phyloP scores from a whole-genome alignment of 2,797 vertebrate genomes.

The Mus caroli region DNA sequence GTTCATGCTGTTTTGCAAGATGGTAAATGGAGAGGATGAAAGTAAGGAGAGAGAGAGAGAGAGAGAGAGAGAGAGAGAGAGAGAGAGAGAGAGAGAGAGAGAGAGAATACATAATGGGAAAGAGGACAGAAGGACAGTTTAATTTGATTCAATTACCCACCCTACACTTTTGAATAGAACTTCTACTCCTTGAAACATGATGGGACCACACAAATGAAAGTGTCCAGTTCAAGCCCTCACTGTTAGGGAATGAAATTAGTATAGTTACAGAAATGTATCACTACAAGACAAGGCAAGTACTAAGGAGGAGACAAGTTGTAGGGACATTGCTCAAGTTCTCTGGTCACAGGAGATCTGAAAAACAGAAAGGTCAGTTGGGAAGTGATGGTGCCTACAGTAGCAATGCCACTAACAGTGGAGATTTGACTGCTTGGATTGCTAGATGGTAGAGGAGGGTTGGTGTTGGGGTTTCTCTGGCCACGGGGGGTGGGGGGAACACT shows the following conservation, averaged over 20 bases:
- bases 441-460: background rate
- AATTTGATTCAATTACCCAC: background rate
- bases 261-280: background rate
- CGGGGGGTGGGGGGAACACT: background rate
- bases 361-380: background rate
- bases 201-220: background rate
- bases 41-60: background rate
- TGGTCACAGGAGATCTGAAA: background rate
- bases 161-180: background rate
- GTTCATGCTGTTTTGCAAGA: constrained; percentile 1
- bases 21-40: background rate
- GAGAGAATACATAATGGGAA: background rate
- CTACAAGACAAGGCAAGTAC: background rate
- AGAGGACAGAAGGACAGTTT: background rate
- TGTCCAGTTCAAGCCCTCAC: background rate
- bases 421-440: background rate
- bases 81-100: background rate
- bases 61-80: background rate
- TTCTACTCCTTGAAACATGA: background rate
- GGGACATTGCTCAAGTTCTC: background rate
- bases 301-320: background rate
- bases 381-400: background rate
- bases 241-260: background rate
- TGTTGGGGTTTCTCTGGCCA: background rate
- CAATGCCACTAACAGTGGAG: background rate